Percentiles rank a stretch among this genome's conserved stretches.
phyloP scores from a whole-genome alignment of 1,140 invertebrate species.

The Pseudachorutes palmiensis region DNA sequence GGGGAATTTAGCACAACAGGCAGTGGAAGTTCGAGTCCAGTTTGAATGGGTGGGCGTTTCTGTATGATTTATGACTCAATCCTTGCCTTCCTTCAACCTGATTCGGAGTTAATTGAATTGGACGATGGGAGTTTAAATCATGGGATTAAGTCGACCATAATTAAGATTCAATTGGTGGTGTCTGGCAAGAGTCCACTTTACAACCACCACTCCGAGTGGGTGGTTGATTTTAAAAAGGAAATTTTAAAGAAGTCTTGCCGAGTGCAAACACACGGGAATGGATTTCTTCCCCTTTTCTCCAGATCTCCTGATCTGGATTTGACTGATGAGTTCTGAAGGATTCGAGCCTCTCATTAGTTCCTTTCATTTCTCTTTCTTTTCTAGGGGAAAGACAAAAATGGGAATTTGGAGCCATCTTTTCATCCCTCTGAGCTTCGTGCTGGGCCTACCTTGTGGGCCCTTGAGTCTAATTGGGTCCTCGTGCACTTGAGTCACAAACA shows the following conservation, averaged over 20 bases:
- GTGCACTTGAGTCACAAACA: too few relatives aligned
- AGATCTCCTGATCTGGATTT: not conserved
- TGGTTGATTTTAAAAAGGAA: not conserved
- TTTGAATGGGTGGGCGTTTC: not conserved
- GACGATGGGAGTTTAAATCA: too few relatives aligned
- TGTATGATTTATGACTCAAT: too few relatives aligned
- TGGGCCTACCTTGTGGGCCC: not conserved
- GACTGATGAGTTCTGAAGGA: constrained; percentile 5
- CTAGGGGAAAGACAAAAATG: not conserved
- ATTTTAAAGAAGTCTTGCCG: not conserved
- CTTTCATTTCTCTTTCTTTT: not conserved
- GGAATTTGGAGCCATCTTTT: too few relatives aligned
- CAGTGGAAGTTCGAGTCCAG: not conserved
- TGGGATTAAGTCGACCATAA: too few relatives aligned
- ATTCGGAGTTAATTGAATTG: too few relatives aligned
- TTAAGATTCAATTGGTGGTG: too few relatives aligned
- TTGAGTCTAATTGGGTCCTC: not conserved
- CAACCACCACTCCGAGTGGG: not conserved
- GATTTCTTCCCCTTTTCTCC: not conserved
- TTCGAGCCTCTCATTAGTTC: constrained; percentile 1
- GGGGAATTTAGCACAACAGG: not conserved
- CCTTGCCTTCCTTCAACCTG: too few relatives aligned
- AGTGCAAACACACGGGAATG: not conserved
- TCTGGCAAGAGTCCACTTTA: not conserved
- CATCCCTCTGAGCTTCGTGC: not conserved